These are phyloP conservation scores for Gymnocypris eckloni DNA, from an alignment of 2,797 vertebrate genomes.

Conservation along the genomic window DNA sequence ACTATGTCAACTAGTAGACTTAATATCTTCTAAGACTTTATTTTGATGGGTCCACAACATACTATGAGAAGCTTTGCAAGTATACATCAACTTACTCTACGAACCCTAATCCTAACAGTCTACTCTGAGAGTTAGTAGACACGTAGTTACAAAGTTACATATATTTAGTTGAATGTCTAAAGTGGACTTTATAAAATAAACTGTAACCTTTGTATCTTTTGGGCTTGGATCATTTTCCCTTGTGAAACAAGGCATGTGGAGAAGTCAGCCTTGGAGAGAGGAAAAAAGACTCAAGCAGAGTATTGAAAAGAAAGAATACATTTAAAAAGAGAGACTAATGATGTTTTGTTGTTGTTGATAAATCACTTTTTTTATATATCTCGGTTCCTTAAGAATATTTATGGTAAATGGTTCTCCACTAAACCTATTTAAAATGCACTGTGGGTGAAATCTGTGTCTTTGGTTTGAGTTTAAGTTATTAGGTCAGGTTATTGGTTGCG, in stretches of 20 bases:
- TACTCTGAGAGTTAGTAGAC: no score
- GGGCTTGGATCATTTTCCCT: slow-evolving; percentile 70
- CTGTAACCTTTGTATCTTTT: slow-evolving; percentile 67
- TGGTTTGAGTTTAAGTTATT: slow-evolving; percentile 76
- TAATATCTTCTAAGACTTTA: no score
- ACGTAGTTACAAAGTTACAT: no score
- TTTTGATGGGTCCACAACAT: no score
- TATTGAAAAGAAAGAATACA: slow-evolving; percentile 58
- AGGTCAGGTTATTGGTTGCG: slow-evolving; percentile 74
- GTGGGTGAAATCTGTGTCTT: slow-evolving; percentile 79
- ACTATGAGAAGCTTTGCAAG: no score
- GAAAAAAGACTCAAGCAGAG: slow-evolving; percentile 65
- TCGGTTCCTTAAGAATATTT: slow-evolving; percentile 83
- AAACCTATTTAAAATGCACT: slow-evolving; percentile 86
- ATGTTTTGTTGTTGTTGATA: slow-evolving; percentile 64
- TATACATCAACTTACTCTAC: no score
- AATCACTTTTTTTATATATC: slow-evolving; percentile 78
- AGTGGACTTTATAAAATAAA: no score
- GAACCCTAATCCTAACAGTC: no score
- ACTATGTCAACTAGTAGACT: no score
- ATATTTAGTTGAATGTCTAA: no score
- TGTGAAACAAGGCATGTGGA: slow-evolving; percentile 58
- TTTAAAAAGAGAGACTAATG: slow-evolving; percentile 71
- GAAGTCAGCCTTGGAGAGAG: slow-evolving; percentile 57
- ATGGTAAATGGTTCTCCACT: slow-evolving; percentile 83